A percentile compares a stretch with the other conserved stretches of the same genome.
Conservation (phyloP, 2,113 vertebrate species). For the Aphyosemion australe region DNA sequence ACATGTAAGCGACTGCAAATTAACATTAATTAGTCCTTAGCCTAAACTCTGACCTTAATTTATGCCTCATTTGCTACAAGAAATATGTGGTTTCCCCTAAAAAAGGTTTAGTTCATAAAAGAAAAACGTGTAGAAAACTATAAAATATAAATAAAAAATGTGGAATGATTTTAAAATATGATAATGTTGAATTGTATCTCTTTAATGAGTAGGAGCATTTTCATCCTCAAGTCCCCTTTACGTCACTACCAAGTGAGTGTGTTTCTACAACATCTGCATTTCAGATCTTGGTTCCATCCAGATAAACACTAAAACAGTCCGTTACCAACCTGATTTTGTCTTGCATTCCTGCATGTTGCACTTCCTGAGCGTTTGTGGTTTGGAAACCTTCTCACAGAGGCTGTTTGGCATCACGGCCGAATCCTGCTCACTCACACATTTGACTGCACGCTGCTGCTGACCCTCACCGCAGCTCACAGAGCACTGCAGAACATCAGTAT, state of each 20-base stretch:
- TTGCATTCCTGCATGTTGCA: constrained; percentile 76
- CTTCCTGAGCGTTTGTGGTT: constrained; percentile 71
- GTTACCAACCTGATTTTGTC: constrained; percentile 57
- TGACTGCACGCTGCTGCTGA: constrained; percentile 68
- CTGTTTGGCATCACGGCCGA: constrained; percentile 56
- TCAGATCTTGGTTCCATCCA: not conserved
- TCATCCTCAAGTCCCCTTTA: too few relatives aligned
- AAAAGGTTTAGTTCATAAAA: not conserved
- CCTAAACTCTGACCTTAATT: not conserved
- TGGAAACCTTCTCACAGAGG: constrained; percentile 68
- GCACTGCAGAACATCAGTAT: constrained; percentile 61
- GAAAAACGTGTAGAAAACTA: not conserved
- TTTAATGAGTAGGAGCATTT: too few relatives aligned
- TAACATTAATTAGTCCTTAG: not conserved
- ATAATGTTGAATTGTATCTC: too few relatives aligned
- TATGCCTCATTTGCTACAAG: too few relatives aligned
- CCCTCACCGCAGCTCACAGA: constrained; percentile 76
- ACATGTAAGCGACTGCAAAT: too few relatives aligned
- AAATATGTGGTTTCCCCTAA: not conserved
- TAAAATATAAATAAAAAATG: not conserved
- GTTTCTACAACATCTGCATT: constrained; percentile 2
- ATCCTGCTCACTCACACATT: constrained; percentile 62
- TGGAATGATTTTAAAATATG: too few relatives aligned
- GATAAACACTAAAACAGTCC: not conserved
- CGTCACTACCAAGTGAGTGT: not conserved